Evolutionary conservation across 1,140 invertebrate species (phyloP), one percentile per base, ranked within the genome.

Genomic region (Drosophila sulfurigaster): DNA sequence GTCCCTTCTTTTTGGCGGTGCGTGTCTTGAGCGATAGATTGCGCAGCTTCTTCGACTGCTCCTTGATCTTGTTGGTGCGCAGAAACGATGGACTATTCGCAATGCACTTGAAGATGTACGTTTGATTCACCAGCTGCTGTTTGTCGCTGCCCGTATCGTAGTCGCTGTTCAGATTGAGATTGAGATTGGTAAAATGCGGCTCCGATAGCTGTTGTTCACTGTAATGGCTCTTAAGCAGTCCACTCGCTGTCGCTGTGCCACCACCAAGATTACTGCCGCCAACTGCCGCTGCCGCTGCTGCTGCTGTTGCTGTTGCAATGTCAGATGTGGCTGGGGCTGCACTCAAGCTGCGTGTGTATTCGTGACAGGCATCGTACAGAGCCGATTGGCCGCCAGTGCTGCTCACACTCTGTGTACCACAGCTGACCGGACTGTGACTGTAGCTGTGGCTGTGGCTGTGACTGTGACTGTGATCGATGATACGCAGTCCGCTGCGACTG

Each of bases 41-140:
- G 38, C 91, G 79, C 48, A 92, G 58, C 64, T 91, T 92, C 66
- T 91, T 91, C n/a, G 91, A 91, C 74, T 92, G 91, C 64, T 92
- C 91, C 77, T 92, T 92, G 79, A 92, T 91, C 82, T 92, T 92
- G 67, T 92, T 92, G 67, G 90, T 88, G 64, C 91, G 91, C 63
- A 92, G 75, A 67, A 92, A 92, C 68, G 91, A 92, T 4, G 91
- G 89, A 79, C 91, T 92, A 54, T 92, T 92, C 28, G 91, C 91
- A 16, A 92, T 91, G 79, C 91, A 92, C 87, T 92, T 92, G 77
- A 92, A 92, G 71, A 92, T 92, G 66, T 92, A 92, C 0, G 89
- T 91, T 59, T 92, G 91, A 64, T 92, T 90, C 13, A 92, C 91
- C 65, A 92, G 57, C 58, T 92, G 91, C 65, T 92, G 91, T 25